A percentile compares a stretch with the other conserved stretches of the same genome.
Evolutionary conservation across 2,888 invertebrate species (phyloP).

Genomic region (Trisateles emortualis): DNA sequence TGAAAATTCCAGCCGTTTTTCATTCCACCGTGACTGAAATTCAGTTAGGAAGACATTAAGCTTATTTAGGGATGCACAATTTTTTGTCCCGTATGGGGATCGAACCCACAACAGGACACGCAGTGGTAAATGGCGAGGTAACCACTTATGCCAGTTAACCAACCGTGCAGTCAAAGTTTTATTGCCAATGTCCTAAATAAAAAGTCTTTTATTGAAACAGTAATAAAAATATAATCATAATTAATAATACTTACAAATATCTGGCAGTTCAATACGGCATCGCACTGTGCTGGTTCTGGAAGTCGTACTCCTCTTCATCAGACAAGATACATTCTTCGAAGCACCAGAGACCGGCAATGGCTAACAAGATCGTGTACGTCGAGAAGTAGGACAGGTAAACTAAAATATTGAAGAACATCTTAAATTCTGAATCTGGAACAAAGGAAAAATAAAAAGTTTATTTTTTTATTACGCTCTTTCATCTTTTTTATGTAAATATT

Average conservation of each 20-base stretch:
- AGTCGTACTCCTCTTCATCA: constrained; percentile 80
- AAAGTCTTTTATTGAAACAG: neutral
- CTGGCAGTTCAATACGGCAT: constrained; percentile 61
- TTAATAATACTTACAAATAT: constrained; percentile 45
- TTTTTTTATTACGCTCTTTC: too few species aligned
- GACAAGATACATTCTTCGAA: constrained; percentile 81
- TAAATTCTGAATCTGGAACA: constrained; percentile 43
- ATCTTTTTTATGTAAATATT: too few species aligned
- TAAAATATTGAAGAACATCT: constrained; percentile 74
- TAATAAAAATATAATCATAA: neutral
- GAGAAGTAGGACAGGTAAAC: constrained; percentile 74
- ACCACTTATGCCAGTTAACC: too few species aligned
- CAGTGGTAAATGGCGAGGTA: too few species aligned
- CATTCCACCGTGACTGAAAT: too few species aligned
- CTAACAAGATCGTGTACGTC: constrained; percentile 75
- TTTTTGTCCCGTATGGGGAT: too few species aligned
- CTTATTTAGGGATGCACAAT: too few species aligned
- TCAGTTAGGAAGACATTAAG: too few species aligned
- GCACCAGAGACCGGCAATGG: constrained; percentile 83
- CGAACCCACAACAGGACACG: too few species aligned
- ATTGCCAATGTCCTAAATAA: too few species aligned
- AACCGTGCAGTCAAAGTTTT: too few species aligned
- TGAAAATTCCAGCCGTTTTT: too few species aligned
- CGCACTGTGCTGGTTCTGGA: constrained; percentile 65
- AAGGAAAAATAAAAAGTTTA: constrained; percentile 8